Evolutionary conservation across 2,113 vertebrate species (phyloP).

Genomic region (Neotoma lepida): DNA sequence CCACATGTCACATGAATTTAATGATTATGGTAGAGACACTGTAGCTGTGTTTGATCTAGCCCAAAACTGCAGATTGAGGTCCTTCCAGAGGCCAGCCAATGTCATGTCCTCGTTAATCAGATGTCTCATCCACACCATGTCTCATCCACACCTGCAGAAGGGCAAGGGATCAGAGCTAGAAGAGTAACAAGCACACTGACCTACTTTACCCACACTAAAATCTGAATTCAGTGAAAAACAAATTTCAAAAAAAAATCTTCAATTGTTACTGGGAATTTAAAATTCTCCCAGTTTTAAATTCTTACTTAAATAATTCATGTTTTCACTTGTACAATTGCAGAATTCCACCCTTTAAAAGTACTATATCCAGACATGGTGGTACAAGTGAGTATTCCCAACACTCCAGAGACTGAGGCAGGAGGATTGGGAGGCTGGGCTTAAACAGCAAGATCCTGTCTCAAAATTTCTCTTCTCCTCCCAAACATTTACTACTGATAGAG

Average conservation of each 20-base stretch:
- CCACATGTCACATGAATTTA: background rate
- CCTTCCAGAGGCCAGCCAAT: background rate
- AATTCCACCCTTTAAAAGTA: background rate
- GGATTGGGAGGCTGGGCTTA: no score
- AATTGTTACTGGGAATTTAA: background rate
- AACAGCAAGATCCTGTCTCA: background rate
- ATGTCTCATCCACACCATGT: background rate
- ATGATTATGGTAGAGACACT: background rate
- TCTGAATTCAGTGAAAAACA: background rate
- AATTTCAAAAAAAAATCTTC: background rate
- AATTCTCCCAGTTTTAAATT: background rate
- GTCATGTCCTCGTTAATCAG: background rate
- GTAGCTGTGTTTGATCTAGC: background rate
- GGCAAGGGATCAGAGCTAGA: rapidly evolving
- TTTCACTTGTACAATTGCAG: background rate
- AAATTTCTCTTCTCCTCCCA: background rate
- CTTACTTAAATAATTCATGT: background rate
- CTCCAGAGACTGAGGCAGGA: background rate
- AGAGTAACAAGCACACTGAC: background rate
- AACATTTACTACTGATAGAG: background rate
- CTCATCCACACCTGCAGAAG: background rate
- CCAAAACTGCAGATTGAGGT: background rate
- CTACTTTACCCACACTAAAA: background rate
- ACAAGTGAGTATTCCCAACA: background rate
- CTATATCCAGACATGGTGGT: background rate